Evolutionary conservation across 2,888 invertebrate species (phyloP).

Genomic region (Archips xylosteana): DNA sequence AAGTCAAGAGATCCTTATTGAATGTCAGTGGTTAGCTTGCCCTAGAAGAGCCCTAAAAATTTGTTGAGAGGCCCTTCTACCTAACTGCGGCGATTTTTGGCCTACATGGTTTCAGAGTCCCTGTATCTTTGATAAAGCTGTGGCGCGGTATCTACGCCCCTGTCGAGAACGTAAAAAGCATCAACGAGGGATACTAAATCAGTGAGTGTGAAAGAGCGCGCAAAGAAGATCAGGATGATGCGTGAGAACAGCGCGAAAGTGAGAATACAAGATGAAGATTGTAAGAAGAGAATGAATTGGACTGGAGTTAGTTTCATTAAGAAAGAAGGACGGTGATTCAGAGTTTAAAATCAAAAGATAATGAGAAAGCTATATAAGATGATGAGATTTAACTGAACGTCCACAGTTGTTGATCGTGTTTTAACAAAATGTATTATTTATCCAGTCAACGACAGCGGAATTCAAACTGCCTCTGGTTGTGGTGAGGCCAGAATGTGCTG

Average conservation of each 20-base stretch:
- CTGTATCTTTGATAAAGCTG: too few species aligned
- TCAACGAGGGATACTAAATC: too few species aligned
- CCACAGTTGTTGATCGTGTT: background rate
- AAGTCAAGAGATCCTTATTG: constrained; percentile 54
- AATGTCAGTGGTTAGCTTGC: background rate
- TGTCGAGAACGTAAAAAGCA: too few species aligned
- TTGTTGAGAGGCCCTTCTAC: too few species aligned
- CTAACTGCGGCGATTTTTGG: too few species aligned
- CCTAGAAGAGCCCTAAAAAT: too few species aligned
- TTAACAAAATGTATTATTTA: background rate
- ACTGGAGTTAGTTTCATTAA: background rate
- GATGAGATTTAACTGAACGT: background rate
- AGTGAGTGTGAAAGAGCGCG: constrained; percentile 22
- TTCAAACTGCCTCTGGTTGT: constrained; percentile 89
- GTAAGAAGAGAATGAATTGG: constrained; percentile 6
- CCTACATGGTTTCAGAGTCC: too few species aligned
- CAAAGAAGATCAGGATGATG: constrained; percentile 20
- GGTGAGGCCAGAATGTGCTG: constrained; percentile 89
- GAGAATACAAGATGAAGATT: constrained; percentile 47
- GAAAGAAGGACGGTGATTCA: background rate
- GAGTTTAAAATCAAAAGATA: background rate
- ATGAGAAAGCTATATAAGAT: background rate
- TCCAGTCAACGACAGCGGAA: constrained; percentile 88
- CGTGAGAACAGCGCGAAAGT: constrained; percentile 46
- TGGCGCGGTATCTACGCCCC: too few species aligned